Conservation (phyloP, 2,113 vertebrate genomes). For the Columba livia region DNA sequence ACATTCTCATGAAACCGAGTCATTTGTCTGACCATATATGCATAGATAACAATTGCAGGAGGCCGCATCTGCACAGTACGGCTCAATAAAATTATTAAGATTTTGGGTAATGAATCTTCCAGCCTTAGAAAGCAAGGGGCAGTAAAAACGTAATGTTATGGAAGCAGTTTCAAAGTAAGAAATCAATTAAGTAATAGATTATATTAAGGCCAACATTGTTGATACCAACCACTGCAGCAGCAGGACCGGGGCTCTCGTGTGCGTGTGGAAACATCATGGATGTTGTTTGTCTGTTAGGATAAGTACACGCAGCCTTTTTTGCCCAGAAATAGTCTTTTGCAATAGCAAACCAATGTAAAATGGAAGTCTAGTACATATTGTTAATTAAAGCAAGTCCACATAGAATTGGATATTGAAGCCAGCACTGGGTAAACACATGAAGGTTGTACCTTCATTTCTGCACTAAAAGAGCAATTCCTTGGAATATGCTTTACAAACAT, state of each 20-base stretch:
- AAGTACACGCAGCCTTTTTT: background rate
- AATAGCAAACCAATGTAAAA: background rate
- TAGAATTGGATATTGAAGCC: background rate
- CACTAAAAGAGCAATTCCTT: constrained; percentile 56
- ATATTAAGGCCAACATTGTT: background rate
- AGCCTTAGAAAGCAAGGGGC: background rate
- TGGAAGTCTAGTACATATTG: background rate
- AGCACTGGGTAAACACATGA: background rate
- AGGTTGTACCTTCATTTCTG: constrained; percentile 1
- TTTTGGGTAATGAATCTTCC: constrained; percentile 29
- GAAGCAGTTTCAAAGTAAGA: constrained; percentile 1
- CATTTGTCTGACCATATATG: constrained; percentile 35
- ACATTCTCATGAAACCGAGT: background rate
- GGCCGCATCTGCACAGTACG: background rate
- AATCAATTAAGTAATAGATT: background rate
- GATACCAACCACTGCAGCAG: background rate
- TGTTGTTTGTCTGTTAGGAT: background rate
- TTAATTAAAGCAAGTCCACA: background rate
- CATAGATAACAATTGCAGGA: constrained; percentile 15
- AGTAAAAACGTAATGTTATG: background rate
- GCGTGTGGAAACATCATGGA: background rate
- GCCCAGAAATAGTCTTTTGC: background rate
- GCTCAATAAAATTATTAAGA: background rate
- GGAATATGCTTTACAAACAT: constrained; percentile 25
- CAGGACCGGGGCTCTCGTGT: background rate